These are phyloP conservation scores for Plutomurus gul DNA, from an alignment of 1,140 invertebrate genomes.

Conservation along the genomic window DNA sequence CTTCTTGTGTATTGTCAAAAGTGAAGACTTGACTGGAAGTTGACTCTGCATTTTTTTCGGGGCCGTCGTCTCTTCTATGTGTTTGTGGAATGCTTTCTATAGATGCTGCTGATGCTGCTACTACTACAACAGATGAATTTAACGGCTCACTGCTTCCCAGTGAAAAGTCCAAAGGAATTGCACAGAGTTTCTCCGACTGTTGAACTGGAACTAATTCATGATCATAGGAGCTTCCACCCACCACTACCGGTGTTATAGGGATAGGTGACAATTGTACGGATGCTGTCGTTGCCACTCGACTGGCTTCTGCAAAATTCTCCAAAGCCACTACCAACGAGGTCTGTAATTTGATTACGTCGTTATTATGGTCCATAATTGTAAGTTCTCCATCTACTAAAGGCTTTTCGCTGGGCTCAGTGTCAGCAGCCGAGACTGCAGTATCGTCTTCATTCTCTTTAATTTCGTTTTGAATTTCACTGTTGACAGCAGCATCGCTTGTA, in stretches of 20 bases:
- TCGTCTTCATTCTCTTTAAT: constrained; percentile 15
- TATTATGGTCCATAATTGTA: constrained; percentile 2
- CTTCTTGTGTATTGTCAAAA: too few species aligned
- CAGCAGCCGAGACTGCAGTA: too few species aligned
- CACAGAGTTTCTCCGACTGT: neutral
- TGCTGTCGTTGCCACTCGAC: neutral
- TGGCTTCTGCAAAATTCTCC: neutral
- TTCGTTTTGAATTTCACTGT: neutral
- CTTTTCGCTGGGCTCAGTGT: neutral
- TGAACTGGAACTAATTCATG: too few species aligned
- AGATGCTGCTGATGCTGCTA: neutral
- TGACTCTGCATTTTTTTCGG: neutral
- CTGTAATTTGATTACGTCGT: neutral
- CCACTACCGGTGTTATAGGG: neutral
- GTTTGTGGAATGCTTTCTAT: too few species aligned
- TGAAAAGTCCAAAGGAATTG: neutral
- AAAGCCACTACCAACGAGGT: neutral
- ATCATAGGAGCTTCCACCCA: too few species aligned
- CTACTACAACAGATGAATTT: neutral
- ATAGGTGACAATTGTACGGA: neutral
- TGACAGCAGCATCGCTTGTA: neutral
- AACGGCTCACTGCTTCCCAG: neutral
- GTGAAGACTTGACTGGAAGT: too few species aligned
- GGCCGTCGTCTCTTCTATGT: too few species aligned
- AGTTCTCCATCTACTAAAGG: neutral